A percentile compares a stretch with the other conserved stretches of the same genome.
Conservation (phyloP, 2,888 invertebrate species). For the Melinaea menophilus region DNA sequence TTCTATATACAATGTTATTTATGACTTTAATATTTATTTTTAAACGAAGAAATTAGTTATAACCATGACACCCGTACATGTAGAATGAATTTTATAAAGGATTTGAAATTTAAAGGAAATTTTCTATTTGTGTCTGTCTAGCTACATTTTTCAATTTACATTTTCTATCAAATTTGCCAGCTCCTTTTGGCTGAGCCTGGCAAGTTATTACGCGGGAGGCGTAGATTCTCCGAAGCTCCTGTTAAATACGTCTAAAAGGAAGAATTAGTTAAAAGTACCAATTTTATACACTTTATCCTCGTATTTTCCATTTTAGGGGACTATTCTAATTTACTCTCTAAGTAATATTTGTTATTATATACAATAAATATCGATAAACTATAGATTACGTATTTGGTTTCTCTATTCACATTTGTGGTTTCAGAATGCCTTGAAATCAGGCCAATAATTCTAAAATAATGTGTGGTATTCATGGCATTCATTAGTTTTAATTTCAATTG, state of each 20-base stretch:
- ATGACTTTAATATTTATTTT: not conserved
- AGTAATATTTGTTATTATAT: too few species aligned
- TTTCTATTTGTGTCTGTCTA: conserved; percentile 33
- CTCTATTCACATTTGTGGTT: too few species aligned
- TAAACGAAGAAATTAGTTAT: conserved; percentile 1
- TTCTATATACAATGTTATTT: too few species aligned
- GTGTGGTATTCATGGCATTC: too few species aligned
- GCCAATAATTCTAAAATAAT: too few species aligned
- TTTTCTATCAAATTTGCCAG: conserved; percentile 52
- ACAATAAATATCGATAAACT: too few species aligned
- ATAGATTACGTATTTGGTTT: too few species aligned
- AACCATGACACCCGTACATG: not conserved
- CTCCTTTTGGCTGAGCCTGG: conserved; percentile 35
- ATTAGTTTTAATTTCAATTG: too few species aligned
- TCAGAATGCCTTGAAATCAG: too few species aligned
- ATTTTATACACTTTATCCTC: too few species aligned
- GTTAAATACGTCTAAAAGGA: conserved; percentile 8
- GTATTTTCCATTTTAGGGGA: too few species aligned
- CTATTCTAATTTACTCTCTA: too few species aligned
- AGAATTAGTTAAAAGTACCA: not conserved
- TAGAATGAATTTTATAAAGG: conserved; percentile 7
- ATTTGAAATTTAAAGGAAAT: conserved; percentile 36
- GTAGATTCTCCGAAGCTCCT: conserved; percentile 10
- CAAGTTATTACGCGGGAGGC: conserved; percentile 32
- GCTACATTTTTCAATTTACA: conserved; percentile 48